A percentile compares a stretch with the other conserved stretches of the same genome.
Evolutionary conservation across 2,888 invertebrate genomes (phyloP).

Genomic region (Zele albiditarsus): DNA sequence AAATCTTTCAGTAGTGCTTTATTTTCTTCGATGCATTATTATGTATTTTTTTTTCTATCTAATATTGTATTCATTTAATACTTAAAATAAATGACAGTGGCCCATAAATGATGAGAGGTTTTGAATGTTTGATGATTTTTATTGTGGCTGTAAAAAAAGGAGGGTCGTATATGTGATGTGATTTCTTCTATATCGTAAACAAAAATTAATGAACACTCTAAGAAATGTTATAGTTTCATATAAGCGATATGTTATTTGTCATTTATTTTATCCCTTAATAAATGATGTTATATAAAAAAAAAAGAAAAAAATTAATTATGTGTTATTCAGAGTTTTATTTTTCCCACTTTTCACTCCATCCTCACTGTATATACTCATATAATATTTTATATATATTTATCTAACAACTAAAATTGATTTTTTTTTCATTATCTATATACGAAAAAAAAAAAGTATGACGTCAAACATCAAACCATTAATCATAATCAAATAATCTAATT

Average conservation of each 20-base stretch:
- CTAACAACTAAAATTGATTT: neutral
- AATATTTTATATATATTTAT: slow-evolving; percentile 5
- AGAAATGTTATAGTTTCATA: slow-evolving; percentile 73
- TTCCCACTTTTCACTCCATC: neutral
- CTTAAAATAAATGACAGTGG: slow-evolving; percentile 14
- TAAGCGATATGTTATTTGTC: slow-evolving; percentile 73
- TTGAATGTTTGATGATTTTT: slow-evolving; percentile 21
- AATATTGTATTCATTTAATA: slow-evolving; percentile 16
- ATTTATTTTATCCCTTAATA: slow-evolving; percentile 73
- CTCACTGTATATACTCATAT: neutral
- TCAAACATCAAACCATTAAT: slow-evolving; percentile 53
- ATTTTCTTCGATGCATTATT: slow-evolving; percentile 6
- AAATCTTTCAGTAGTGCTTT: slow-evolving; percentile 18
- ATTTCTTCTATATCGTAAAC: slow-evolving; percentile 73
- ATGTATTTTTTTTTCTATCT: slow-evolving; percentile 15
- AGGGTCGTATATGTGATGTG: slow-evolving; percentile 72
- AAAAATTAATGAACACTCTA: slow-evolving; percentile 70
- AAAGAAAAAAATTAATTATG: slow-evolving; percentile 39
- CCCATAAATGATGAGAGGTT: slow-evolving; percentile 44
- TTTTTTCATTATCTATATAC: slow-evolving; percentile 31
- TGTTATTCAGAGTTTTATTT: slow-evolving; percentile 27
- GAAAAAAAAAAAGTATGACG: slow-evolving; percentile 46
- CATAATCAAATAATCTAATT: slow-evolving; percentile 45
- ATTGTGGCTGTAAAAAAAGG: slow-evolving; percentile 42
- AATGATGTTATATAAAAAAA: slow-evolving; percentile 72